phyloP scores from a whole-genome alignment of 2,113 vertebrate species.

The Eleginops maclovinus region DNA sequence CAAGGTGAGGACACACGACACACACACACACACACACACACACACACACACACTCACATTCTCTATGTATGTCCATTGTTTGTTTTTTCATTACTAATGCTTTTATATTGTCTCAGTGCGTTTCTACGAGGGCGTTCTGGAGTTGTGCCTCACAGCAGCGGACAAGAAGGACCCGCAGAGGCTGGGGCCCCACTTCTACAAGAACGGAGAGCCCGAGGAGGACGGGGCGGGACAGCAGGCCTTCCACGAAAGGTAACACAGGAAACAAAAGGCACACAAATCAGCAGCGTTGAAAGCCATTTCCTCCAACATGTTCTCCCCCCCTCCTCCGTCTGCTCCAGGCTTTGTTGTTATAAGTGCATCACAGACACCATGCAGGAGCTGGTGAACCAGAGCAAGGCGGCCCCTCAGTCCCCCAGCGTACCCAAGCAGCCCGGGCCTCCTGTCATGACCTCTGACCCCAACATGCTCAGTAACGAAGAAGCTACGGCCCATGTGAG shows the following conservation, averaged over 20 bases:
- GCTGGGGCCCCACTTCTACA: constrained; percentile 96
- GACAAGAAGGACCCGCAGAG: constrained; percentile 97
- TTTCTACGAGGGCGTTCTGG: constrained; percentile 97
- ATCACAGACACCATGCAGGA: constrained; percentile 98
- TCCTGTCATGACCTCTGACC: constrained; percentile 94
- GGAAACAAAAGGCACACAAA: neutral
- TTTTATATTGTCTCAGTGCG: constrained; percentile 84
- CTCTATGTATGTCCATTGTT: neutral
- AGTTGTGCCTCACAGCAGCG: constrained; percentile 94
- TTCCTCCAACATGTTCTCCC: neutral
- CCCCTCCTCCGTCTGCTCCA: constrained; percentile 52
- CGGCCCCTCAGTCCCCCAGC: constrained; percentile 97
- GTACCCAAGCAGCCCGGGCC: constrained; percentile 98
- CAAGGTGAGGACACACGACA: constrained; percentile 84
- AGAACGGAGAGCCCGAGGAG: constrained; percentile 97
- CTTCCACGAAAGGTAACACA: constrained; percentile 91
- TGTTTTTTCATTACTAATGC: neutral
- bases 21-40: too few relatives aligned
- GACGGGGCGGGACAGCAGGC: constrained; percentile 91
- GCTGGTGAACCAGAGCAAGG: constrained; percentile 97
- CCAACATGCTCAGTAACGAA: constrained; percentile 98
- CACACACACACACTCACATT: too few relatives aligned
- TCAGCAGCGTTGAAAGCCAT: neutral
- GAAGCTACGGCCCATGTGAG: constrained; percentile 97
- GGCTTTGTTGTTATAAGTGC: constrained; percentile 95